phyloP scores from a whole-genome alignment of 1,140 invertebrate genomes.

The Drosophila pachea region DNA sequence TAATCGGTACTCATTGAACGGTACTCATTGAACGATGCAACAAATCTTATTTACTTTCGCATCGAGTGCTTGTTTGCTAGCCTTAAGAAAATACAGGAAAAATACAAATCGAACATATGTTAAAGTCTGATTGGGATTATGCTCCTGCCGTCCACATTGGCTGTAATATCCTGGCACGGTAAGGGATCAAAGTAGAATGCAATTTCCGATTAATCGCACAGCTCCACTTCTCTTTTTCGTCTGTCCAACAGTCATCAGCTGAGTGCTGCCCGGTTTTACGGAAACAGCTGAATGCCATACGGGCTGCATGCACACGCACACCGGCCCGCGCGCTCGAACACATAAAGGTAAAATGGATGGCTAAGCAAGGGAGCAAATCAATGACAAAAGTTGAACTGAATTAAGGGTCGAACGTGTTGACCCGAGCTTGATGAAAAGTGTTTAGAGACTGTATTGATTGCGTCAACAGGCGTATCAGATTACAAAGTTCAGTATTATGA shows the following conservation, averaged over 20 bases:
- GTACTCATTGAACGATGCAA: too few species aligned
- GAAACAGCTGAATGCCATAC: slow-evolving; percentile 9
- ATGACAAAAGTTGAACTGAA: slow-evolving; percentile 26
- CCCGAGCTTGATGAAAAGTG: slow-evolving; percentile 14
- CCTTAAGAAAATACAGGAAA: neutral
- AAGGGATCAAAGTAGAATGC: slow-evolving; percentile 64
- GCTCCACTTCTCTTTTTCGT: slow-evolving; percentile 28
- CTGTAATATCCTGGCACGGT: slow-evolving; percentile 63
- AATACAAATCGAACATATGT: slow-evolving; percentile 1
- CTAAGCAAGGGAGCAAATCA: slow-evolving; percentile 54
- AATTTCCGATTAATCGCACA: slow-evolving; percentile 62
- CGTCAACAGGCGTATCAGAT: too few species aligned
- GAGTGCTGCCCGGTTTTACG: slow-evolving; percentile 51
- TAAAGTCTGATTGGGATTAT: neutral
- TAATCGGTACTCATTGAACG: too few species aligned
- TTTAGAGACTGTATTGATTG: neutral
- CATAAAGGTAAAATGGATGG: slow-evolving; percentile 33
- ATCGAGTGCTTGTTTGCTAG: neutral
- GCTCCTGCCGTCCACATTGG: slow-evolving; percentile 49
- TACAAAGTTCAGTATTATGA: too few species aligned
- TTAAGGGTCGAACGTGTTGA: slow-evolving; percentile 23
- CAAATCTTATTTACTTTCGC: neutral
- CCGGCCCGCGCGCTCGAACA: neutral
- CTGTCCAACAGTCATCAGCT: slow-evolving; percentile 41
- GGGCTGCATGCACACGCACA: neutral